phyloP scores from a whole-genome alignment of 2,797 vertebrate species.

The Natrix natrix region DNA sequence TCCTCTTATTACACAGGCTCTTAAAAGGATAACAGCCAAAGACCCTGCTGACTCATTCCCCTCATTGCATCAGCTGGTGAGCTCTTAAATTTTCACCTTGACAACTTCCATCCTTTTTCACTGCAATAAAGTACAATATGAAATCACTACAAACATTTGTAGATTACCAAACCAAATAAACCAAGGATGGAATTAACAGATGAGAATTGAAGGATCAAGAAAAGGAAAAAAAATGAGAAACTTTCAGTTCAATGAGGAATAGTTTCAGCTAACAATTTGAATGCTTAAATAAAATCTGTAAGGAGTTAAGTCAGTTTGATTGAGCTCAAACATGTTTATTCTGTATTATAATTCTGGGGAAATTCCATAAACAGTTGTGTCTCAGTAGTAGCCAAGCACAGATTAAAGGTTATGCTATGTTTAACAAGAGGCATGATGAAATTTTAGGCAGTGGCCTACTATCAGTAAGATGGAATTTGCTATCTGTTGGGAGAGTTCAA shows the following conservation, averaged over 20 bases:
- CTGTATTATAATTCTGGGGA: background rate
- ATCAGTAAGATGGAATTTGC: background rate
- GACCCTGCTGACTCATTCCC: too few relatives aligned
- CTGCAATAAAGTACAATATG: background rate
- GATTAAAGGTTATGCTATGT: background rate
- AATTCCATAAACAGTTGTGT: background rate
- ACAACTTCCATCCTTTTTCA: background rate
- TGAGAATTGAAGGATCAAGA: background rate
- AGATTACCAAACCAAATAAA: background rate
- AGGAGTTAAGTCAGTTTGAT: background rate
- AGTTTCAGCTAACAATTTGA: background rate
- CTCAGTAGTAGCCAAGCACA: background rate
- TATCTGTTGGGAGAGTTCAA: background rate
- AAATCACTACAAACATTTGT: background rate
- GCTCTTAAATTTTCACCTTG: too few relatives aligned
- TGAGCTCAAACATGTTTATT: background rate
- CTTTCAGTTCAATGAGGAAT: background rate
- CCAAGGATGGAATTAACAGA: background rate
- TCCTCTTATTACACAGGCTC: too few relatives aligned
- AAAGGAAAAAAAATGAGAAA: background rate
- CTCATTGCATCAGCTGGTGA: too few relatives aligned
- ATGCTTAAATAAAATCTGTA: background rate
- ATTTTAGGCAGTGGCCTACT: slow-evolving; percentile 4
- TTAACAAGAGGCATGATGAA: background rate
- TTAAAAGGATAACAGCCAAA: too few relatives aligned